phyloP scores from a whole-genome alignment of 2,888 invertebrate species.

The Gari tellinella region DNA sequence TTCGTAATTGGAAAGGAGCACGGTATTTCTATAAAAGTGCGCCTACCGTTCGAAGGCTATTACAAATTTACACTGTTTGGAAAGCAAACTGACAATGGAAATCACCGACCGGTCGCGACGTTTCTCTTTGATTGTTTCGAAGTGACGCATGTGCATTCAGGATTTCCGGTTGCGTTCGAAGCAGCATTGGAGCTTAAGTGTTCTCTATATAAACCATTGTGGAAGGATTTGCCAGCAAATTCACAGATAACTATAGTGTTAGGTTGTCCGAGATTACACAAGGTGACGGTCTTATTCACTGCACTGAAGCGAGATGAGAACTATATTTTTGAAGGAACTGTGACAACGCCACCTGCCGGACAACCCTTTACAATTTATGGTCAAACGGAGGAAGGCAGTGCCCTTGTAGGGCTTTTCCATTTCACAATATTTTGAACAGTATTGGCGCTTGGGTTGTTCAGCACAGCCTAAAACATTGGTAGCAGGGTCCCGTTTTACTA shows the following conservation, averaged over 20 bases:
- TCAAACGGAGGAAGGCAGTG: slow-evolving; percentile 28
- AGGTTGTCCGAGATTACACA: slow-evolving; percentile 34
- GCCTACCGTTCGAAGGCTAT: slow-evolving; percentile 60
- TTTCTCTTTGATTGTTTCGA: slow-evolving; percentile 54
- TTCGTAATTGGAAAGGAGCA: slow-evolving; percentile 49
- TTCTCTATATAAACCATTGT: slow-evolving; percentile 53
- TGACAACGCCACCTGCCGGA: slow-evolving; percentile 50
- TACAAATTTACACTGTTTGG: slow-evolving; percentile 61
- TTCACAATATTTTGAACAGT: slow-evolving; percentile 46
- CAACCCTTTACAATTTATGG: slow-evolving; percentile 60
- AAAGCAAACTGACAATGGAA: slow-evolving; percentile 48
- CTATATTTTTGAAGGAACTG: slow-evolving; percentile 50
- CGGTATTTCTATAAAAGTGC: slow-evolving; percentile 53
- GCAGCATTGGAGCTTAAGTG: slow-evolving; percentile 52
- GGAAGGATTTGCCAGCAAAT: slow-evolving; percentile 58
- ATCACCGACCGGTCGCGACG: slow-evolving; percentile 56
- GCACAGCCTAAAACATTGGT: too few species aligned
- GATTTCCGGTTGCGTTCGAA: slow-evolving; percentile 60
- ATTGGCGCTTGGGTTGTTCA: too few species aligned
- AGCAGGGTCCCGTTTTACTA: too few species aligned
- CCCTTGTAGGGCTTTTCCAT: slow-evolving; percentile 48
- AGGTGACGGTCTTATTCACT: slow-evolving; percentile 38
- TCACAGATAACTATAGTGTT: slow-evolving; percentile 44
- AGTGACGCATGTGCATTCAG: slow-evolving; percentile 52
- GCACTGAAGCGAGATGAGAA: slow-evolving; percentile 41